Base-by-base conservation (phyloP, 1,140 invertebrate genomes). In the Drosophila mojavensis region DNA sequence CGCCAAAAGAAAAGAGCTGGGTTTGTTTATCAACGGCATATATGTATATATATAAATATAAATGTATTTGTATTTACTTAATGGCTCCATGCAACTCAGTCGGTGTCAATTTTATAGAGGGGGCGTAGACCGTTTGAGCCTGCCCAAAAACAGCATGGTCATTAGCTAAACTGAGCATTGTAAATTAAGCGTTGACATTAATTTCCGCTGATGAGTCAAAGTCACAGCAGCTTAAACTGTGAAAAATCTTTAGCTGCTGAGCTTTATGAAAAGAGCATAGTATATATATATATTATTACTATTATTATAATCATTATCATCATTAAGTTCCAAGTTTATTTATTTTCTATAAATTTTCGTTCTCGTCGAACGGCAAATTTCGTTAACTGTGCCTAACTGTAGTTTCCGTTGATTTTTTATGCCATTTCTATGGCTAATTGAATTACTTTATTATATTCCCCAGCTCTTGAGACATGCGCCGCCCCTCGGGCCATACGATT, bases 21-120 rank as follows among this genome's bases (percentile, higher is more conserved):
- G 30, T 61, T 78, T 71, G 54, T 72, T 72, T 58, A 59, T 53
- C 64, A 43, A 62, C 63, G 53, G 67, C 68, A 80, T 36, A 20
- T 36, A 28, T 61, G 10, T 54, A 7, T 78, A 53, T 85, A 39
- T 13, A 4, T 13, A 60, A 80, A 70, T 86, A 67, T 78, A 53
- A 80, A 36, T 36, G 7, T 36, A 17, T 17, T 17, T 17, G 20
- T 24, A 63, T 84, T 78, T 86, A 67, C 63, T 65, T 66, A 66
- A 66, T 43, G 67, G 68, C 50, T 71, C 75, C 86, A 86, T 86
- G 82, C 81, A 86, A 74, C 81, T 50, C 48, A 69, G 61, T 64
- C 60, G 66, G 39, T 33, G 39, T 39, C 55, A 61, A 71, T 56
- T 45, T 56, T 5, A 17, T 45, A n/a, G 43, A 45, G 54, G 62